A percentile compares a stretch with the other conserved stretches of the same genome.
Conservation (phyloP, 2,888 invertebrate genomes). For the Caenorhabditis drosophilae region DNA sequence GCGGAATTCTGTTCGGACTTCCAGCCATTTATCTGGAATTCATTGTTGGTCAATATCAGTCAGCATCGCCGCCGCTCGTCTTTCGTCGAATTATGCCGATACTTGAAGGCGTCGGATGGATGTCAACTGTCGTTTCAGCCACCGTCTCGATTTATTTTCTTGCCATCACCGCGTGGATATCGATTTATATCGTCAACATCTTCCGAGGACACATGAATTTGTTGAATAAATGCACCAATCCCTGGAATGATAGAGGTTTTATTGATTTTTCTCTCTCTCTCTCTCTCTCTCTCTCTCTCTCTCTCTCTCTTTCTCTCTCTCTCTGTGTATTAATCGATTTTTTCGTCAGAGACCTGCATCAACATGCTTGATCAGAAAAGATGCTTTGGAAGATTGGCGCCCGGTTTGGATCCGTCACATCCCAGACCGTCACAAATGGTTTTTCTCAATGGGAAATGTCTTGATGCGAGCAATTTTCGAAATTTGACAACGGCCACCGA, state of each 20-base stretch:
- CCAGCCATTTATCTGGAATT: slow-evolving; percentile 69
- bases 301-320: too few relatives aligned
- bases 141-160: slow-evolving; percentile 64
- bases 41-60: slow-evolving; percentile 64
- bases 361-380: too few relatives aligned
- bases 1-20: slow-evolving; percentile 68
- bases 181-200: slow-evolving; percentile 47
- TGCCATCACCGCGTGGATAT: slow-evolving; percentile 58
- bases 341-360: too few relatives aligned
- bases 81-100: slow-evolving; percentile 27
- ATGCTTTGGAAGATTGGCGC: too few relatives aligned
- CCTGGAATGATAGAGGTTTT: too few relatives aligned
- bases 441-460: background rate
- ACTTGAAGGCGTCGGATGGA: slow-evolving; percentile 79
- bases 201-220: slow-evolving; percentile 16
- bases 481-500: background rate
- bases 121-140: slow-evolving; percentile 91
- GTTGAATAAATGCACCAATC: slow-evolving; percentile 28
- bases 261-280: too few relatives aligned
- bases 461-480: background rate
- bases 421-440: background rate
- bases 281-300: too few relatives aligned
- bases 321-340: too few relatives aligned
- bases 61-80: slow-evolving; percentile 20
- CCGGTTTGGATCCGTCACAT: too few relatives aligned